A percentile compares a stretch with the other conserved stretches of the same genome.
These are phyloP conservation scores for Saturnia pavonia DNA, from an alignment of 2,888 invertebrate species.

Conservation along the genomic window DNA sequence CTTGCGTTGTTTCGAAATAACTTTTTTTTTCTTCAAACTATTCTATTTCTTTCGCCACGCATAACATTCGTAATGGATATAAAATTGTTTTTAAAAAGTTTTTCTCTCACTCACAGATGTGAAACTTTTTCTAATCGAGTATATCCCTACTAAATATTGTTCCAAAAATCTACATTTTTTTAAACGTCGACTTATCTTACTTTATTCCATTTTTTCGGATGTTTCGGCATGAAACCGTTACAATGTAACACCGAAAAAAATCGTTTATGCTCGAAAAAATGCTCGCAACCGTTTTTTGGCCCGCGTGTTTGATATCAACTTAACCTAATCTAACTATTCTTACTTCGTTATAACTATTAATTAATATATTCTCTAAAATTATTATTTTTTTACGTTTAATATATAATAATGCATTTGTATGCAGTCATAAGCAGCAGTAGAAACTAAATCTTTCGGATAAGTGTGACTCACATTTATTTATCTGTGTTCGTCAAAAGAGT, in stretches of 20 bases:
- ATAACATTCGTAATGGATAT: conserved; percentile 44
- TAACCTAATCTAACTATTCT: conserved; percentile 38
- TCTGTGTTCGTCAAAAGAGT: conserved; percentile 29
- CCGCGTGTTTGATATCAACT: conserved; percentile 67
- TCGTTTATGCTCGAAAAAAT: conserved; percentile 33
- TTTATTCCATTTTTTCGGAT: conserved; percentile 38
- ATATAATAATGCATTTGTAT: conserved; percentile 50
- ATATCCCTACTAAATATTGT: conserved; percentile 71
- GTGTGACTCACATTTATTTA: conserved; percentile 71
- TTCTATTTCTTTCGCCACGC: conserved; percentile 29
- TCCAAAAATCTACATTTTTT: conserved; percentile 76
- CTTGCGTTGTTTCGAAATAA: conserved; percentile 28
- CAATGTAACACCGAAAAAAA: conserved; percentile 15
- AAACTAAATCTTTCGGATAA: conserved; percentile 59
- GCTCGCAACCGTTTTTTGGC: conserved; percentile 67
- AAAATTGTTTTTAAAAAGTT: conserved; percentile 63
- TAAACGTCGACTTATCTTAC: conserved; percentile 62
- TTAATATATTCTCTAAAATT: conserved; percentile 71
- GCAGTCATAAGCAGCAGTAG: conserved; percentile 69
- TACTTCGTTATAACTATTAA: conserved; percentile 43
- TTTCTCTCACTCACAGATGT: conserved; percentile 64
- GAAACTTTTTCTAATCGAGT: conserved; percentile 42
- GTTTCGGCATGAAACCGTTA: conserved; percentile 5
- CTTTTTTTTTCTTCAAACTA: conserved; percentile 17
- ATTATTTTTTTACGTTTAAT: conserved; percentile 45